Evolutionary conservation across 2,888 invertebrate species (phyloP), one percentile per base, ranked within the genome.

Genomic region (Amphimallon solstitiale): DNA sequence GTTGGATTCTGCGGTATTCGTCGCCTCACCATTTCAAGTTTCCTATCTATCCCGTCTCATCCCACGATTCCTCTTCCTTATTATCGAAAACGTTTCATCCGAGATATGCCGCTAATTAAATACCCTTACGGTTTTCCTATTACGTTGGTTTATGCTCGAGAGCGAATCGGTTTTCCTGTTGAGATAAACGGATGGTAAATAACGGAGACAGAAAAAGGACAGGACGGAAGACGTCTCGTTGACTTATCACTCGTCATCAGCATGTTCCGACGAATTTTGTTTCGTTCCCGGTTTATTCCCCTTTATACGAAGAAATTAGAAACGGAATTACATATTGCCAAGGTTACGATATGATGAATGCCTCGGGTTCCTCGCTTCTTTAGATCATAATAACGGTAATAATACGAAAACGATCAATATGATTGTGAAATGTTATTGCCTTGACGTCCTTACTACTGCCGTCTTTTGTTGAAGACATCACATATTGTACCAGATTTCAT

Each of bases 61-160:
- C 15, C 35, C 15, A 7, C 19, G 2, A 21, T 49, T 51, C 51
- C 23, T 14, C 48, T 6, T 21, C 10, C 51, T 51, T 34, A 43
- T 43, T 52, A 63, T 52, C 43, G 63, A 38, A 63, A 52, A 62
- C 37, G 14, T 21, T 35, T 48, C 21, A n/a, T 17, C 35, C 15
- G 37, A 63, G 37, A 23, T 51, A 63, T 63, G 23, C 43, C 15
- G 48, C 66, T 66, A 66, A 66, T 66, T 66, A 66, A 66, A 66
- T 66, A 45, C 37, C 35, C 37, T 52, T 45, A 46, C 61, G 61
- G 43, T 49, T 52, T 45, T 46, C 66, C 62, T 51, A 61, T 66
- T 66, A 62, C 48, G n/a, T 38, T 37, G 45, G 62, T 15, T 48
- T 49, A 38, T 15, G 59, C 46, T 37, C 21, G 21, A 29, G 12